Evolutionary conservation across 2,888 invertebrate genomes (phyloP).

Genomic region (Orchesella flavescens): DNA sequence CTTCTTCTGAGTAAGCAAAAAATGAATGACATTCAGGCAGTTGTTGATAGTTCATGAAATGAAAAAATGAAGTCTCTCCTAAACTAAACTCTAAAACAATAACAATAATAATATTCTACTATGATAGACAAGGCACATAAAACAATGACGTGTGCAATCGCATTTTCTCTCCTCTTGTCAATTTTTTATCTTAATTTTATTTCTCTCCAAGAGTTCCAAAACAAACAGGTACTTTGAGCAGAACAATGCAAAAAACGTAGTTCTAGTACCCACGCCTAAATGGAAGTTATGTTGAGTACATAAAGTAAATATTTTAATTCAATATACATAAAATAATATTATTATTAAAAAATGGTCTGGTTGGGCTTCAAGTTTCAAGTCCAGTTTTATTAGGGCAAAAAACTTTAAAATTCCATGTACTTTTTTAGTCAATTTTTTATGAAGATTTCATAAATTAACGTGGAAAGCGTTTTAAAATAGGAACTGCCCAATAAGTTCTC

Average conservation of each 20-base stretch:
- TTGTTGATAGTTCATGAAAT: constrained; percentile 2
- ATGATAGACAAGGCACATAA: constrained; percentile 4
- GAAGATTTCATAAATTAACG: no score
- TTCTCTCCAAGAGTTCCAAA: not conserved
- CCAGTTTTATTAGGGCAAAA: not conserved
- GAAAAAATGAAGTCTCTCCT: not conserved
- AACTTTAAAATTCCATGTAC: not conserved
- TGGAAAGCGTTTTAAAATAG: not conserved
- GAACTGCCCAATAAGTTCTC: not conserved
- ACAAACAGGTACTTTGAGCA: not conserved
- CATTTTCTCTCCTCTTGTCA: not conserved
- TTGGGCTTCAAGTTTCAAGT: not conserved
- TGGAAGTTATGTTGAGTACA: not conserved
- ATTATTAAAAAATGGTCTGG: not conserved
- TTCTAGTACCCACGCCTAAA: not conserved
- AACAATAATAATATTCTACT: not conserved
- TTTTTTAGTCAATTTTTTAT: not conserved
- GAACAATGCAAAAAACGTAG: not conserved
- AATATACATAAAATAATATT: no score
- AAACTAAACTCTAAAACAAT: not conserved
- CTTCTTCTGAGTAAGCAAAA: not conserved
- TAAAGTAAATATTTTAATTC: no score
- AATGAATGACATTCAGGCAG: constrained; percentile 29
- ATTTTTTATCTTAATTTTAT: constrained; percentile 4
- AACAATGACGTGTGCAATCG: constrained; percentile 14